Evolutionary conservation across 2,113 vertebrate species (phyloP).

Genomic region (Ceuthmochares aereus): DNA sequence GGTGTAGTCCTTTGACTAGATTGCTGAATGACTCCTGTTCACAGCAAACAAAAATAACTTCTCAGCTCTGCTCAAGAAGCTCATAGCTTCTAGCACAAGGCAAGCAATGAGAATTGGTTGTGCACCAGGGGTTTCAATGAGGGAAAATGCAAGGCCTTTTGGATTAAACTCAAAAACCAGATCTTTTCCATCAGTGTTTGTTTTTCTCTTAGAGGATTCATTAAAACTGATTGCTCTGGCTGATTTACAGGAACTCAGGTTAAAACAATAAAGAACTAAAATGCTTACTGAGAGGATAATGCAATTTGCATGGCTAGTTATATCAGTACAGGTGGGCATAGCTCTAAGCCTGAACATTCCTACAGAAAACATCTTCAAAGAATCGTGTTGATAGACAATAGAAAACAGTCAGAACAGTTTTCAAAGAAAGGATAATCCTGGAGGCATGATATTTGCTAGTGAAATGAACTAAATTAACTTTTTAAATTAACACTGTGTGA

Average conservation of each 20-base stretch:
- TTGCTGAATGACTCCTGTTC: background rate
- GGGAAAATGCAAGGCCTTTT: background rate
- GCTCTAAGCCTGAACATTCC: background rate
- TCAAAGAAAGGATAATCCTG: conserved; percentile 10
- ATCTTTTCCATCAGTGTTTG: conserved; percentile 8
- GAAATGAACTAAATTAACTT: conserved; percentile 34
- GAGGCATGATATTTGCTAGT: conserved; percentile 13
- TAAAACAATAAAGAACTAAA: conserved; percentile 59
- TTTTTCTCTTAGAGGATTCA: conserved; percentile 39
- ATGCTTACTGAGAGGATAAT: conserved; percentile 56
- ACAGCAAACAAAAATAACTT: background rate
- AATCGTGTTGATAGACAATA: conserved; percentile 13
- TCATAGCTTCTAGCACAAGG: background rate
- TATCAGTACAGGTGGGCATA: conserved; percentile 57
- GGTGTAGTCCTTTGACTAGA: background rate
- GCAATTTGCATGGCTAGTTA: conserved; percentile 42
- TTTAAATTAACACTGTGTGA: background rate
- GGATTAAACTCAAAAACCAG: background rate
- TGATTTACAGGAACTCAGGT: conserved; percentile 58
- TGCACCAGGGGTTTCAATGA: background rate
- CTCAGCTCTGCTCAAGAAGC: background rate
- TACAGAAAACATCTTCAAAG: conserved; percentile 13
- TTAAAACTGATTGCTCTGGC: conserved; percentile 53
- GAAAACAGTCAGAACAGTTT: conserved; percentile 25
- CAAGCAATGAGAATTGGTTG: background rate